Conservation (phyloP, 2,888 invertebrate species). For the Apantesis nais region DNA sequence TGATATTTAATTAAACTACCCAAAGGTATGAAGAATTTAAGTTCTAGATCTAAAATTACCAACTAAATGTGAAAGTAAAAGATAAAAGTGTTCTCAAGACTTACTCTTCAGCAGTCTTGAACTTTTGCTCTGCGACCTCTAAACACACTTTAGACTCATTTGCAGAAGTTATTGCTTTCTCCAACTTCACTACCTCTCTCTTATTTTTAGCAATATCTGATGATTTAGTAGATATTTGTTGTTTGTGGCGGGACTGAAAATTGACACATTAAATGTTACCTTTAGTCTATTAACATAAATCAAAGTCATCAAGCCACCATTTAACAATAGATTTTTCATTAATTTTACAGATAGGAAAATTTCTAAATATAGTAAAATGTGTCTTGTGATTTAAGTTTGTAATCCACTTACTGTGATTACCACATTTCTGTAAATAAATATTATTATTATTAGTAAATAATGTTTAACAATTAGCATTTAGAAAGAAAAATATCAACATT, state of each 20-base stretch:
- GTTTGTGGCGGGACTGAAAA: slow-evolving; percentile 86
- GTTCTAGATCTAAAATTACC: neutral
- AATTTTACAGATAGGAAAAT: too few species aligned
- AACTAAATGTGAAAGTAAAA: neutral
- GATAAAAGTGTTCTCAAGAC: slow-evolving; percentile 46
- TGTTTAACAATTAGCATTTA: too few species aligned
- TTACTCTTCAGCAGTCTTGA: slow-evolving; percentile 78
- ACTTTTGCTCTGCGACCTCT: slow-evolving; percentile 79
- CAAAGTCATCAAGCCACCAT: too few species aligned
- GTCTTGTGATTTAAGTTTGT: too few species aligned
- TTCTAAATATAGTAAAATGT: too few species aligned
- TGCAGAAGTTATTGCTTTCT: slow-evolving; percentile 86
- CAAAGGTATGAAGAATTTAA: too few species aligned
- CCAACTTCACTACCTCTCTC: slow-evolving; percentile 82
- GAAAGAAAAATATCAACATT: too few species aligned
- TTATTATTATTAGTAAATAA: too few species aligned
- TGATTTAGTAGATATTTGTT: slow-evolving; percentile 87
- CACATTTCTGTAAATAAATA: too few species aligned
- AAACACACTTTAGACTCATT: slow-evolving; percentile 85
- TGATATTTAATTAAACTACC: too few species aligned
- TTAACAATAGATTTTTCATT: too few species aligned
- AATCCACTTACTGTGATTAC: too few species aligned
- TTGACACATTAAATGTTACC: neutral
- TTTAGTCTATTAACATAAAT: neutral
- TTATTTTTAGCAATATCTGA: slow-evolving; percentile 84